Base-by-base conservation (phyloP, 2,797 vertebrate genomes). In the Pantherophis vulpinus region DNA sequence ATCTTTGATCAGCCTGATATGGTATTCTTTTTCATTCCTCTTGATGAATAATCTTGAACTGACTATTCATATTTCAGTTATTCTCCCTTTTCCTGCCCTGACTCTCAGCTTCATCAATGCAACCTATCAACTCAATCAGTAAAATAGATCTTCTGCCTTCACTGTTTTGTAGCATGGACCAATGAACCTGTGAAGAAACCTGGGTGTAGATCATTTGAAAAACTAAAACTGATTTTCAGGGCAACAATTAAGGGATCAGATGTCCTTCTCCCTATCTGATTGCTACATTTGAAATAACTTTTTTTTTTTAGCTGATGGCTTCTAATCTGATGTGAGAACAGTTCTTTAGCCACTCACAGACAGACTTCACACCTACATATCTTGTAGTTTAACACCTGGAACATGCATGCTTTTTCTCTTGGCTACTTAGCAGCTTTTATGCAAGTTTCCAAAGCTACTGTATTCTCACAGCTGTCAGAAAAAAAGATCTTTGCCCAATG, bases 401-500 rank as follows among this genome's bases (percentile, higher is more conserved):
- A 54, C 27, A 0, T 56, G 54, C 23, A 83, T 5, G 20, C 29
- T 13, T 25, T 5, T 47, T n/a, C 51, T 42, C 60, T 29, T 42
- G 6, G 29, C 12, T 55, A 60, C 55, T 90, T 89, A 70, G 42
- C 59, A 91, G 54, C 13, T 37, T 79, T 91, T 54, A 27, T 32
- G 83, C 58, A 79, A 74, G 92, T 86, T 60, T 61, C 87, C 91
- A 92, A 86, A 66, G 86, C 59, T 56, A 90, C 2, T 25, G 5
- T 18, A 94, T 93, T 55, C 79, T 89, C 90, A 61, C 10, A 66
- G 87, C 29, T 88, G 74, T 96, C 93, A 94, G 63, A 94, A 95
- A 93, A 93, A 89, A 95, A 95, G 94, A 93, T 93, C 90, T 94
- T 92, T 51, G 74, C 94, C 94, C 92, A 66, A n/a, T 89, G 91